These are phyloP conservation scores for Caenorhabditis becei DNA, from an alignment of 2,888 invertebrate genomes.

Conservation along the genomic window DNA sequence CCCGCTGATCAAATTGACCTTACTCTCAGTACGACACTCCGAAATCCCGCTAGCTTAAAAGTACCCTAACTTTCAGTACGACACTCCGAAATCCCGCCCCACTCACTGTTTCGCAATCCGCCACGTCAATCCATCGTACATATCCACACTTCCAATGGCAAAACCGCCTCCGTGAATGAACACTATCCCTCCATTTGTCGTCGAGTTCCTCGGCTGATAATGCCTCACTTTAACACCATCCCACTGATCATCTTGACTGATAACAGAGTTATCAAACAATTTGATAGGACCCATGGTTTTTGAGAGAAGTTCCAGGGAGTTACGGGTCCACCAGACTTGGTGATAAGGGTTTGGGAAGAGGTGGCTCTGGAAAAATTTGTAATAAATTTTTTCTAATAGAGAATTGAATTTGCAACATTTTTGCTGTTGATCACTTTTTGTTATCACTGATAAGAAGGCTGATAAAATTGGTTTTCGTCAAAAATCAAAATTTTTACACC, in stretches of 20 bases:
- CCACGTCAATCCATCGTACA: slow-evolving; percentile 71
- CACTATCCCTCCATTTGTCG: slow-evolving; percentile 71
- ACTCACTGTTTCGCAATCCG: slow-evolving; percentile 68
- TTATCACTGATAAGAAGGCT: no score
- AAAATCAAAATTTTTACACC: no score
- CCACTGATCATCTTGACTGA: slow-evolving; percentile 26
- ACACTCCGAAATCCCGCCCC: no score
- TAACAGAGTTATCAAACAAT: slow-evolving; percentile 26
- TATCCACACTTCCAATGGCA: slow-evolving; percentile 71
- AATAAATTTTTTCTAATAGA: background rate
- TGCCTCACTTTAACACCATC: slow-evolving; percentile 62
- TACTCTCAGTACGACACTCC: no score
- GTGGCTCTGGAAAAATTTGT: slow-evolving; percentile 52
- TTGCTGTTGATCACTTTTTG: background rate
- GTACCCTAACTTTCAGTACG: no score
- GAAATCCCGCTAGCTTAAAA: no score
- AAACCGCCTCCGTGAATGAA: slow-evolving; percentile 80
- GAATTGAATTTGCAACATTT: background rate
- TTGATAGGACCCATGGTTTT: slow-evolving; percentile 31
- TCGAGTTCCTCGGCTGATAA: slow-evolving; percentile 62
- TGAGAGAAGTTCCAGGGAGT: slow-evolving; percentile 56
- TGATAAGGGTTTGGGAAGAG: slow-evolving; percentile 46
- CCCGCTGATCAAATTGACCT: no score
- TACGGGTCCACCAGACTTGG: slow-evolving; percentile 70
- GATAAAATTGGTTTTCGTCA: slow-evolving; percentile 1